These are phyloP conservation scores for Pseudocheirus occidentalis DNA, from an alignment of 2,797 vertebrate species.

Conservation along the genomic window DNA sequence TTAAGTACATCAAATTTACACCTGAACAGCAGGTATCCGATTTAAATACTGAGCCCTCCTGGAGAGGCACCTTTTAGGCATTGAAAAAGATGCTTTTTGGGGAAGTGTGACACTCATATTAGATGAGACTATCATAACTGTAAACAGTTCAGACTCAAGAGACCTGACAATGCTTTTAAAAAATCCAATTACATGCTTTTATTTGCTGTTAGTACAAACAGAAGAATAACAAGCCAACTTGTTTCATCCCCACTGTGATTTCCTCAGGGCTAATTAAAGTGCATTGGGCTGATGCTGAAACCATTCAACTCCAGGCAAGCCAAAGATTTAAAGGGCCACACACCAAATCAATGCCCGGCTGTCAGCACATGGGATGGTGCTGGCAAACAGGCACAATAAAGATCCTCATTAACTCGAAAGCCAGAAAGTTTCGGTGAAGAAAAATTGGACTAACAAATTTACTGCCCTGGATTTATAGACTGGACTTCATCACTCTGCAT, in stretches of 20 bases:
- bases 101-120: constrained; percentile 43
- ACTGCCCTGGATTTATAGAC: constrained; percentile 63
- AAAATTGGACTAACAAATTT: constrained; percentile 55
- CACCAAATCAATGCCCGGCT: neutral
- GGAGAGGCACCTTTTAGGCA: constrained; percentile 44
- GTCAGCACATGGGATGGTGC: neutral
- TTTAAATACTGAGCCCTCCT: neutral
- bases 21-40: neutral
- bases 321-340: constrained; percentile 72
- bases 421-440: constrained; percentile 29
- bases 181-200: constrained; percentile 79
- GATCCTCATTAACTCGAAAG: neutral
- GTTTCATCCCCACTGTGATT: constrained; percentile 79
- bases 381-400: neutral
- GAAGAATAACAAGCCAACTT: constrained; percentile 79
- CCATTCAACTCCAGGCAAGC: constrained; percentile 50
- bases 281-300: constrained; percentile 69
- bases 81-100: constrained; percentile 31
- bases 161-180: constrained; percentile 57
- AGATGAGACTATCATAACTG: constrained; percentile 66
- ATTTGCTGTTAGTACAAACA: constrained; percentile 77
- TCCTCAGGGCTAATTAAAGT: constrained; percentile 83
- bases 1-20: neutral
- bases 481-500: constrained; percentile 67
- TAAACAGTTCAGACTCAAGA: constrained; percentile 71